Evolutionary conservation across 2,888 invertebrate species (phyloP).

Genomic region (Diadegma fenestrale): DNA sequence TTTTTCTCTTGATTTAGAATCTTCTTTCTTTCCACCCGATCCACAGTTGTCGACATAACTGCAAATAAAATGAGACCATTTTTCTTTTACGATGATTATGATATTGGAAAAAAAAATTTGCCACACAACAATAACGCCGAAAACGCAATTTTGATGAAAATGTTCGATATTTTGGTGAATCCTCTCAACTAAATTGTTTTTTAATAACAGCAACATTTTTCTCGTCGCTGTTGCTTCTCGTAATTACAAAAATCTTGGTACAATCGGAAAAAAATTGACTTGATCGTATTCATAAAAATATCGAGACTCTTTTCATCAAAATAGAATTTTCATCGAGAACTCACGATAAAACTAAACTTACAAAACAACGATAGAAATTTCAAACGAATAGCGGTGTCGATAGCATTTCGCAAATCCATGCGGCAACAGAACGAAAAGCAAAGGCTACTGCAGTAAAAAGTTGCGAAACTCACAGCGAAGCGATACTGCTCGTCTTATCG

Average conservation of each 20-base stretch:
- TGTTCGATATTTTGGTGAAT: no score
- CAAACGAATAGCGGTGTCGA: conserved; percentile 22
- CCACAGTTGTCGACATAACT: conserved; percentile 33
- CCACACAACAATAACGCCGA: neutral
- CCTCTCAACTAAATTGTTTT: no score
- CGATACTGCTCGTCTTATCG: conserved; percentile 77
- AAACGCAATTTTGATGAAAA: no score
- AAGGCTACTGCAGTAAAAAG: conserved; percentile 10
- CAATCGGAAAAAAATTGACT: no score
- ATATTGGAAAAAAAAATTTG: neutral
- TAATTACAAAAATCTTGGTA: no score
- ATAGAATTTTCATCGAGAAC: neutral
- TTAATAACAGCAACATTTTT: no score
- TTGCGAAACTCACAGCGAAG: conserved; percentile 78
- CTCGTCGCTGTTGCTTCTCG: no score
- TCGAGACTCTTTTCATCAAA: no score
- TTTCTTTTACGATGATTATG: neutral
- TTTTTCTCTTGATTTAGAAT: conserved; percentile 11
- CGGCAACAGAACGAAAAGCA: conserved; percentile 41
- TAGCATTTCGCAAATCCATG: conserved; percentile 29
- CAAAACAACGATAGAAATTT: conserved; percentile 47
- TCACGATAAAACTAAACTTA: conserved; percentile 38
- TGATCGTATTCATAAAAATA: no score
- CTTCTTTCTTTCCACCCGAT: neutral
- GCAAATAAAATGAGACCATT: conserved; percentile 9